These are phyloP conservation scores for Heliconius eleuchia DNA, from an alignment of 1,140 invertebrate genomes.

Conservation along the genomic window DNA sequence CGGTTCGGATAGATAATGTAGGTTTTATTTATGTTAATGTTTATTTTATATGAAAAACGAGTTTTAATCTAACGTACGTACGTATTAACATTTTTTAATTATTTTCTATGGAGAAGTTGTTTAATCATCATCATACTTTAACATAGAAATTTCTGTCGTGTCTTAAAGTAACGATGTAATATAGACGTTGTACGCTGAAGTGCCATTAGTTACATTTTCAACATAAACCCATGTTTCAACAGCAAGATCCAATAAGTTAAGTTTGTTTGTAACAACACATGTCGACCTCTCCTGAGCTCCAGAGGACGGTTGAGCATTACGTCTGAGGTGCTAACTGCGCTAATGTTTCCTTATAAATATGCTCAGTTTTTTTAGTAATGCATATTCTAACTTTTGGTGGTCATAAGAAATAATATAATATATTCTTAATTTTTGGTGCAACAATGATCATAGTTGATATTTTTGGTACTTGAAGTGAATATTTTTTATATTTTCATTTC, in stretches of 20 bases:
- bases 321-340: constrained; percentile 34
- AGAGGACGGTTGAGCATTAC: constrained; percentile 36
- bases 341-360: constrained; percentile 34
- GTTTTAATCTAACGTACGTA: too few relatives aligned
- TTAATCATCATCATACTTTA: neutral
- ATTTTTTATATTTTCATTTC: too few relatives aligned
- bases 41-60: too few relatives aligned
- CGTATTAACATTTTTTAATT: too few relatives aligned
- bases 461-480: too few relatives aligned
- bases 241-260: constrained; percentile 22
- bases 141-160: neutral
- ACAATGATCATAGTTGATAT: too few relatives aligned
- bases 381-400: neutral
- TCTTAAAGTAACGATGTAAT: constrained; percentile 2
- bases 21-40: too few relatives aligned
- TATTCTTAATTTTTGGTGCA: too few relatives aligned
- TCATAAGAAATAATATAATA: too few relatives aligned
- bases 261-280: constrained; percentile 29
- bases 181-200: neutral
- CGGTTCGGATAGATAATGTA: too few relatives aligned
- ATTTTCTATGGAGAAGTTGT: too few relatives aligned
- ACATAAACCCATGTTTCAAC: constrained; percentile 9
- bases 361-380: constrained; percentile 20
- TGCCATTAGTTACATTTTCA: constrained; percentile 2
- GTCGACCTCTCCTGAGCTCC: constrained; percentile 32